phyloP scores from a whole-genome alignment of 2,888 invertebrate species.

The Tubulanus polymorphus region DNA sequence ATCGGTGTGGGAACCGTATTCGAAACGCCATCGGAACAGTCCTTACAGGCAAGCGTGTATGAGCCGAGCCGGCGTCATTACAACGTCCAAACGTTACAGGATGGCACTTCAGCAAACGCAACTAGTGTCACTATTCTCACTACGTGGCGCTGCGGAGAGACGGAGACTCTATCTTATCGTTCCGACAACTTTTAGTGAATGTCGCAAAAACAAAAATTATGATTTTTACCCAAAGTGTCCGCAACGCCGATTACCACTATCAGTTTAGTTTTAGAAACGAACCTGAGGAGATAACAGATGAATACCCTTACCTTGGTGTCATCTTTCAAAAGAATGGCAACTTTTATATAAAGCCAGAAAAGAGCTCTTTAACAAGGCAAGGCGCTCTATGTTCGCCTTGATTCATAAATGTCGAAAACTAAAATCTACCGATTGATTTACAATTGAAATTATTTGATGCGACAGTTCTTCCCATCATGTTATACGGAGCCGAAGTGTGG shows the following conservation, averaged over 20 bases:
- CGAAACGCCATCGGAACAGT: no score
- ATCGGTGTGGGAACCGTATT: no score
- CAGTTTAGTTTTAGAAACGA: neutral
- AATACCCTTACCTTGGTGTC: neutral
- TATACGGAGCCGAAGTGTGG: constrained; percentile 11
- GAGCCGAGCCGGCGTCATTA: no score
- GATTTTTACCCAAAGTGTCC: neutral
- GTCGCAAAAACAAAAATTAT: neutral
- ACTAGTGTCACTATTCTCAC: no score
- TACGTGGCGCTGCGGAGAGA: no score
- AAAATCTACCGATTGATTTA: constrained; percentile 7
- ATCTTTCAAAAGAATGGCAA: neutral
- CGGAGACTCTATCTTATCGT: no score
- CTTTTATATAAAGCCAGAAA: constrained; percentile 2
- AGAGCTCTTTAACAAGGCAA: neutral
- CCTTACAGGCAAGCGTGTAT: no score
- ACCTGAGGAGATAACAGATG: neutral
- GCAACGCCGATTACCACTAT: neutral
- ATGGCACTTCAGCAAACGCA: no score
- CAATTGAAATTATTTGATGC: constrained; percentile 4
- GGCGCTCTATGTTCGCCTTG: neutral
- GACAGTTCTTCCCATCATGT: constrained; percentile 1
- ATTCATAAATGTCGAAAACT: neutral
- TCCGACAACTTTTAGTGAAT: neutral
- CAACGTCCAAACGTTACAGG: no score